Evolutionary conservation across 2,888 invertebrate species (phyloP).

Genomic region (Amorpha juglandis): DNA sequence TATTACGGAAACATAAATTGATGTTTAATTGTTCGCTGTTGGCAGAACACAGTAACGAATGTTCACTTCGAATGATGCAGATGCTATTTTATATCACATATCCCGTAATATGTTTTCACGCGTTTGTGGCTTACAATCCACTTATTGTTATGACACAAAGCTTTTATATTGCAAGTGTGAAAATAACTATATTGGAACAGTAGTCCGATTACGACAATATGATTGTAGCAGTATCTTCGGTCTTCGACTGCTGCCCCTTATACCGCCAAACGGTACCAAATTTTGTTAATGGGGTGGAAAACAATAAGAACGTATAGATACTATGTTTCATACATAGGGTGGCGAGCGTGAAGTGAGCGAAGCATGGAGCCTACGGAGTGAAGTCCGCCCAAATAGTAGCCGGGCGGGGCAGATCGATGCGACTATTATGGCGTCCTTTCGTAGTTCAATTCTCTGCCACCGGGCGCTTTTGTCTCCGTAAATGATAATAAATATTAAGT

Average conservation of each 20-base stretch:
- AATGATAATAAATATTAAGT: slow-evolving; percentile 23
- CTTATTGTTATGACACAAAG: slow-evolving; percentile 39
- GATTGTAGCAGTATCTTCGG: slow-evolving; percentile 43
- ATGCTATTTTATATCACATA: slow-evolving; percentile 48
- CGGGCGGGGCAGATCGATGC: slow-evolving; percentile 74
- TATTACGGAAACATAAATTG: background rate
- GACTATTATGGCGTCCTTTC: slow-evolving; percentile 50
- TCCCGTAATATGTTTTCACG: slow-evolving; percentile 41
- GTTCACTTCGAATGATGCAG: slow-evolving; percentile 44
- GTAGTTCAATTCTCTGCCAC: slow-evolving; percentile 51
- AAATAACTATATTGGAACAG: slow-evolving; percentile 30
- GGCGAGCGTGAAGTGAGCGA: slow-evolving; percentile 73
- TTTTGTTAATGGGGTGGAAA: slow-evolving; percentile 73
- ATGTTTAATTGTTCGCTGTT: slow-evolving; percentile 49
- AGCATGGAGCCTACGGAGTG: slow-evolving; percentile 56
- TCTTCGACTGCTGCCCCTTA: slow-evolving; percentile 62
- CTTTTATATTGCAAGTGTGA: background rate
- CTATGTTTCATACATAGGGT: slow-evolving; percentile 75
- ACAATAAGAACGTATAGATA: slow-evolving; percentile 76
- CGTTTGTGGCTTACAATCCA: slow-evolving; percentile 46
- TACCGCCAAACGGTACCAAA: slow-evolving; percentile 62
- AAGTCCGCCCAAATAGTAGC: slow-evolving; percentile 65
- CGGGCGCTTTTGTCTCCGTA: slow-evolving; percentile 44
- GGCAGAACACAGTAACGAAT: slow-evolving; percentile 54
- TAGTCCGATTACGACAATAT: slow-evolving; percentile 49